These are phyloP conservation scores for Pampusana beccarii DNA, from an alignment of 2,113 vertebrate genomes.

Conservation along the genomic window DNA sequence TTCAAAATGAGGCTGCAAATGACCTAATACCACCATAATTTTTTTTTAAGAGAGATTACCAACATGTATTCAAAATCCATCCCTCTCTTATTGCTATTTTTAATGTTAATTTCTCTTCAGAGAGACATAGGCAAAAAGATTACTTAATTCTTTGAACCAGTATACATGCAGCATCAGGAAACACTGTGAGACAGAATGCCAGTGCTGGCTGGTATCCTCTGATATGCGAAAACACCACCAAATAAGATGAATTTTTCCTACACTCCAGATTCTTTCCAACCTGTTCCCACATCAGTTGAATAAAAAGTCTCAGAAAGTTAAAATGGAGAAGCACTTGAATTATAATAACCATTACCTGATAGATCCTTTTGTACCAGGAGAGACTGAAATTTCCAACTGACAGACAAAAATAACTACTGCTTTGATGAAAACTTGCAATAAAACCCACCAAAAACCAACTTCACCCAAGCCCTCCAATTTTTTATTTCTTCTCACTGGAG, in stretches of 20 bases:
- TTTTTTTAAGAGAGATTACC: neutral
- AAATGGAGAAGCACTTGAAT: neutral
- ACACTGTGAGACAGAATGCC: neutral
- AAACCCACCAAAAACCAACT: neutral
- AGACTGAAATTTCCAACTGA: neutral
- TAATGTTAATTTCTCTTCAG: neutral
- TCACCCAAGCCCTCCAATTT: neutral
- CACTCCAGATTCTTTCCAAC: conserved; percentile 7
- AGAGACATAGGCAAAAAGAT: neutral
- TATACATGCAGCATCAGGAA: neutral
- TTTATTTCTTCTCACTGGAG: conserved; percentile 13
- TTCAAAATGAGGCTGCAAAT: neutral
- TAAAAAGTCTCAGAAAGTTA: conserved; percentile 6
- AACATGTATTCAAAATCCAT: neutral
- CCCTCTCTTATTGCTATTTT: neutral
- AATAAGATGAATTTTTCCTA: neutral
- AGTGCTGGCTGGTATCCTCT: neutral
- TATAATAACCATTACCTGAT: neutral
- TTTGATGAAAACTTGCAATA: neutral
- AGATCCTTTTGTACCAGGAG: neutral
- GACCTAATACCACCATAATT: neutral
- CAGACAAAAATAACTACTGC: neutral
- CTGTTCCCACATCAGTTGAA: neutral
- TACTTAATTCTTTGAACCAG: neutral
- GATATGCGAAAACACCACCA: neutral